Evolutionary conservation across 2,888 invertebrate genomes (phyloP).

Genomic region (Caenorhabditis angaria): DNA sequence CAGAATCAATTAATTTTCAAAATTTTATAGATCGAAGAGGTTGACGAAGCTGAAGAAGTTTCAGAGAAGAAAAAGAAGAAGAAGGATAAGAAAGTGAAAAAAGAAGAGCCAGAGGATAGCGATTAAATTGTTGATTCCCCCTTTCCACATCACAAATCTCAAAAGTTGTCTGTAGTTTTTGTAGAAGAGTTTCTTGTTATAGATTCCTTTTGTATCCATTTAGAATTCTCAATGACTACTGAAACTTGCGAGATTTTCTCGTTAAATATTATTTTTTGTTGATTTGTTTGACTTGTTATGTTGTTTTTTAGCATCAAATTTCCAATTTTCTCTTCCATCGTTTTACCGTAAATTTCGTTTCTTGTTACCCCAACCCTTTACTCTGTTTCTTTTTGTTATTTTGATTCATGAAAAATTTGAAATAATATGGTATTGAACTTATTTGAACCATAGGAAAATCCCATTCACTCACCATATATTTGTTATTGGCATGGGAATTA

Average conservation of each 20-base stretch:
- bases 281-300: conserved; percentile 6
- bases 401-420: neutral
- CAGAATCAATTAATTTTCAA: too few species aligned
- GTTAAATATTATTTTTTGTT: conserved; percentile 10
- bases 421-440: neutral
- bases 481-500: too few species aligned
- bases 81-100: conserved; percentile 42
- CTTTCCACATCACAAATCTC: neutral
- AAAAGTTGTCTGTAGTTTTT: too few species aligned
- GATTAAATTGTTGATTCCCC: conserved; percentile 14
- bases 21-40: conserved; percentile 31
- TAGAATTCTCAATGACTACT: neutral
- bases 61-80: conserved; percentile 48
- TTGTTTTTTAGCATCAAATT: conserved; percentile 9
- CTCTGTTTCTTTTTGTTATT: neutral
- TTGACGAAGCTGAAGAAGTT: conserved; percentile 23
- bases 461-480: too few species aligned
- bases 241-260: neutral
- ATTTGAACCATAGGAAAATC: too few species aligned
- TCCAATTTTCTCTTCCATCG: neutral
- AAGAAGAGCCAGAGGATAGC: conserved; percentile 42
- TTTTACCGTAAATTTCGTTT: conserved; percentile 5
- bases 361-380: conserved; percentile 13
- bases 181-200: too few species aligned
- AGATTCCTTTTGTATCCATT: too few species aligned